Evolutionary conservation across 2,113 vertebrate species (phyloP).

Genomic region (Ploceus nigricollis): DNA sequence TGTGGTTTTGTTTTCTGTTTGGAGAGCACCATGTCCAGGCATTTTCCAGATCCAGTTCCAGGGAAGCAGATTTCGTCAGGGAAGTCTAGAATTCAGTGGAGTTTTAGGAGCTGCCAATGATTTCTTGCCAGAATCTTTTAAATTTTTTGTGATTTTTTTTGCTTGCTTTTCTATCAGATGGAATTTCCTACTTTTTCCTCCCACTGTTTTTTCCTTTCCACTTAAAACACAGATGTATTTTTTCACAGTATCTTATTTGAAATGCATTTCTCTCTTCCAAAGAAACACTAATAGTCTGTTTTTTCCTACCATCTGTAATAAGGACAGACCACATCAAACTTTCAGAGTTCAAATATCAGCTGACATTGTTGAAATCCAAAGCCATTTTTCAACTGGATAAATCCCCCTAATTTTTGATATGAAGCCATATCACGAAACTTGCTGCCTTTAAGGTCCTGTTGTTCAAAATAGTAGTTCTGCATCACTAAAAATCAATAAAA

Average conservation of each 20-base stretch:
- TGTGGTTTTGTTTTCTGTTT: not conserved
- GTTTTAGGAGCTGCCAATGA: conserved; percentile 8
- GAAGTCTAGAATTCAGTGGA: conserved; percentile 6
- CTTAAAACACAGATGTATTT: not conserved
- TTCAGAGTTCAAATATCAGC: not conserved
- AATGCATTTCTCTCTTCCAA: not conserved
- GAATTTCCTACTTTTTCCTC: conserved; percentile 5
- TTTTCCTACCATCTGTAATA: not conserved
- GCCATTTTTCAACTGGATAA: not conserved
- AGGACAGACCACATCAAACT: not conserved
- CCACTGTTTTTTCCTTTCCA: not conserved
- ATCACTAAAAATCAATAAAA: not conserved
- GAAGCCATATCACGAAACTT: not conserved
- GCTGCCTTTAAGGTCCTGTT: not conserved
- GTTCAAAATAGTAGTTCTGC: not conserved
- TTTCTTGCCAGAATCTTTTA: conserved; percentile 7
- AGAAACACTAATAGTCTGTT: not conserved
- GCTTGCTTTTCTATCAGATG: not conserved
- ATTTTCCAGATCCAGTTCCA: conserved; percentile 27
- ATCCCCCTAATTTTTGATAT: not conserved
- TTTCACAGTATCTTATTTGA: not conserved
- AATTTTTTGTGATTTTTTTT: not conserved
- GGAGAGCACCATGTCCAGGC: not conserved
- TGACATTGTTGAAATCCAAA: not conserved
- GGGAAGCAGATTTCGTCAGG: not conserved